Conservation (phyloP, 2,797 vertebrate genomes). For the Schizopygopsis malacanthus region DNA sequence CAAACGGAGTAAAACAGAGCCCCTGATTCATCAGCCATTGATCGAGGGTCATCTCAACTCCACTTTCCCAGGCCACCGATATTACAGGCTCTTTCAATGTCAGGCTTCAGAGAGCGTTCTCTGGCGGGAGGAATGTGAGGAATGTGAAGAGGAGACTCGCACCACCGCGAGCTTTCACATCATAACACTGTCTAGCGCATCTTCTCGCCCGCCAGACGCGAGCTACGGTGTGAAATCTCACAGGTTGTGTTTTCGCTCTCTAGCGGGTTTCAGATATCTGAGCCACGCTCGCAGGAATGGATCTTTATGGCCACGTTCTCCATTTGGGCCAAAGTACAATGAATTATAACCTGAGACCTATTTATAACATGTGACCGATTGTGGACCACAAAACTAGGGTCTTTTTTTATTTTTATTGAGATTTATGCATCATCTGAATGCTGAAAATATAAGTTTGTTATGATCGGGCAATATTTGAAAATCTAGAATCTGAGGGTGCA, state of each 20-base stretch:
- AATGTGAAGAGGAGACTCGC: constrained; percentile 78
- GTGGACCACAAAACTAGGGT: no score
- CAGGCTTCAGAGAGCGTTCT: constrained; percentile 59
- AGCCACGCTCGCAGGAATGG: background rate
- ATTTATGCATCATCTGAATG: no score
- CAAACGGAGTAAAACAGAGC: background rate
- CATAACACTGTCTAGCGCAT: constrained; percentile 62
- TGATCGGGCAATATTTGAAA: background rate
- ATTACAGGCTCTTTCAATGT: constrained; percentile 74
- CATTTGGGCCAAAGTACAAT: background rate
- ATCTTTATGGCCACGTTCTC: background rate
- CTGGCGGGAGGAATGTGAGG: constrained; percentile 70
- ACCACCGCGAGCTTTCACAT: constrained; percentile 78
- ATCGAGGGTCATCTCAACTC: constrained; percentile 33
- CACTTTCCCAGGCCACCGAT: constrained; percentile 74
- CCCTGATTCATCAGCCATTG: background rate
- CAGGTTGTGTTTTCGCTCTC: constrained; percentile 59
- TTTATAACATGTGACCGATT: no score
- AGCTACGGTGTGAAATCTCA: constrained; percentile 68
- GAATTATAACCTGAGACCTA: background rate
- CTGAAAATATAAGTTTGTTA: background rate
- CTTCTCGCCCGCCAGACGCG: constrained; percentile 64
- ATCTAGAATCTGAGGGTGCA: background rate
- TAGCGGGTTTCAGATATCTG: background rate
- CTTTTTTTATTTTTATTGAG: no score